phyloP scores from a whole-genome alignment of 2,888 invertebrate species.

The Thumatha senex region DNA sequence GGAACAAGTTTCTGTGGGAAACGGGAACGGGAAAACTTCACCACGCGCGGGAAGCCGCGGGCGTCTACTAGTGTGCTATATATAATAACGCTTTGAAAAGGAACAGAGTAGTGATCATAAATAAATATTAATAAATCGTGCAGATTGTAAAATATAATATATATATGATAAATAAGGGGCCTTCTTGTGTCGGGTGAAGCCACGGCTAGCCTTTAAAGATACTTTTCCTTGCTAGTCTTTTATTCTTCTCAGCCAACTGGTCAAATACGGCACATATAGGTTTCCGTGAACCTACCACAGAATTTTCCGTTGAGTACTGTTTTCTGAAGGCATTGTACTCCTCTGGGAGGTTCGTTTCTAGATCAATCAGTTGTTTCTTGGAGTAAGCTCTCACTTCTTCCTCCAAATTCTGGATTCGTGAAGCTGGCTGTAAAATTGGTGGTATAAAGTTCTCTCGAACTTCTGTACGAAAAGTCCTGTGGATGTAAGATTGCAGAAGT shows the following conservation, averaged over 20 bases:
- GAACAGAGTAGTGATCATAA: too few relatives aligned
- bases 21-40: too few relatives aligned
- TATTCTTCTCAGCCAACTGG: slow-evolving; percentile 57
- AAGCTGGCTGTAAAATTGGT: slow-evolving; percentile 41
- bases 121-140: too few relatives aligned
- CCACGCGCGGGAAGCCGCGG: too few relatives aligned
- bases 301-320: slow-evolving; percentile 54
- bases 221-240: slow-evolving; percentile 43
- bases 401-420: slow-evolving; percentile 55
- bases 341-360: slow-evolving; percentile 46
- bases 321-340: slow-evolving; percentile 44
- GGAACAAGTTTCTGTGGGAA: too few relatives aligned
- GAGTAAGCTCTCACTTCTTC: slow-evolving; percentile 55
- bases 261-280: slow-evolving; percentile 60
- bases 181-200: too few relatives aligned
- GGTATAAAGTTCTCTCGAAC: slow-evolving; percentile 59
- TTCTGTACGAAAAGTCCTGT: slow-evolving; percentile 70
- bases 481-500: too few relatives aligned
- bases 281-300: slow-evolving; percentile 53
- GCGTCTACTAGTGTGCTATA: too few relatives aligned
- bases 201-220: slow-evolving; percentile 15
- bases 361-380: slow-evolving; percentile 39
- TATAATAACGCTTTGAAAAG: too few relatives aligned
- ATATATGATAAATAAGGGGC: too few relatives aligned
- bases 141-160: too few relatives aligned